A percentile compares a stretch with the other conserved stretches of the same genome.
Conservation (phyloP, 2,888 invertebrate genomes). For the Parnassius smintheus region DNA sequence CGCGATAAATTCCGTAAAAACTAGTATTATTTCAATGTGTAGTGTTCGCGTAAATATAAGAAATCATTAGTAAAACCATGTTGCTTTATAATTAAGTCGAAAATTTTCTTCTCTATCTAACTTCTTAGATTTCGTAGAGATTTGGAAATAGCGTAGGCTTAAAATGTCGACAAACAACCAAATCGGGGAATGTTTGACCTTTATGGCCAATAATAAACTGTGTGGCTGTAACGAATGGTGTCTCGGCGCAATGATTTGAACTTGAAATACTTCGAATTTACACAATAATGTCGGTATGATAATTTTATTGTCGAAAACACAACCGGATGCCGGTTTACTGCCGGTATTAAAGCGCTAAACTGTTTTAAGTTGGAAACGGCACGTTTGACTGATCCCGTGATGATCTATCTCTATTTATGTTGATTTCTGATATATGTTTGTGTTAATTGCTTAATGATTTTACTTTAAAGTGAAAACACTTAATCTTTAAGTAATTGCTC, state of each 20-base stretch:
- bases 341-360: constrained; percentile 27
- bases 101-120: constrained; percentile 4
- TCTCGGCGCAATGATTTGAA: constrained; percentile 21
- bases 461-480: constrained; percentile 3
- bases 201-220: constrained; percentile 27
- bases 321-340: constrained; percentile 28
- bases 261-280: constrained; percentile 25
- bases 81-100: no score
- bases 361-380: constrained; percentile 19
- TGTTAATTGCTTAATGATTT: constrained; percentile 19
- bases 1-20: no score
- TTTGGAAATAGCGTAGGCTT: constrained; percentile 23
- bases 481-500: no score
- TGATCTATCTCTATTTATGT: not conserved
- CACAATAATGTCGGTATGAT: constrained; percentile 29
- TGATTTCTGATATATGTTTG: constrained; percentile 4
- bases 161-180: constrained; percentile 7
- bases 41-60: no score
- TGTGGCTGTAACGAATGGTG: constrained; percentile 20
- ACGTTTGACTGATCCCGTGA: constrained; percentile 7
- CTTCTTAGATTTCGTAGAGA: constrained; percentile 20
- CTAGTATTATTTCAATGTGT: no score
- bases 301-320: constrained; percentile 31
- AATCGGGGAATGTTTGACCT: constrained; percentile 23
- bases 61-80: no score